These are phyloP conservation scores for Tokudaia muenninki DNA, from an alignment of 2,797 vertebrate species.

Conservation along the genomic window DNA sequence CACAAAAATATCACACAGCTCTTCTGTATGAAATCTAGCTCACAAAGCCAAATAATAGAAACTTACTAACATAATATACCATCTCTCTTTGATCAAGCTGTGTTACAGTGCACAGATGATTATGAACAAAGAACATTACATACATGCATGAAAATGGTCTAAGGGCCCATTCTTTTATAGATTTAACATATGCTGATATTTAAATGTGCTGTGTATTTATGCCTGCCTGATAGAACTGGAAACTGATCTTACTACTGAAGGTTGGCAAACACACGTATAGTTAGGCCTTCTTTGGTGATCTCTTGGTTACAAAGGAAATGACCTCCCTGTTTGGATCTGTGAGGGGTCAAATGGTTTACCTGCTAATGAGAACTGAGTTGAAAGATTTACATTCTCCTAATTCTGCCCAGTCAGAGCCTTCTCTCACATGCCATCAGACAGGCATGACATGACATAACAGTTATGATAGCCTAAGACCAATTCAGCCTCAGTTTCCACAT, in stretches of 20 bases:
- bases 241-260: neutral
- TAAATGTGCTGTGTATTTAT: neutral
- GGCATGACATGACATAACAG: neutral
- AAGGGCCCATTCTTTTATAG: neutral
- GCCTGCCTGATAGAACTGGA: neutral
- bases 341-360: neutral
- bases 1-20: neutral
- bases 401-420: neutral
- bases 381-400: constrained; percentile 2
- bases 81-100: neutral
- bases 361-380: neutral
- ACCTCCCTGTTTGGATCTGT: neutral
- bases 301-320: neutral
- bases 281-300: neutral
- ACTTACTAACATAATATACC: neutral
- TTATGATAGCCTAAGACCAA: neutral
- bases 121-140: neutral
- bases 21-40: neutral
- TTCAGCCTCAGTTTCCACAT: constrained; percentile 14
- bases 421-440: neutral
- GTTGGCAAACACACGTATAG: neutral
- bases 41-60: neutral
- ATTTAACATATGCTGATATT: neutral
- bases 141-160: neutral
- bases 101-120: neutral